phyloP scores from a whole-genome alignment of 1,140 invertebrate genomes.

The Aplysia californica region DNA sequence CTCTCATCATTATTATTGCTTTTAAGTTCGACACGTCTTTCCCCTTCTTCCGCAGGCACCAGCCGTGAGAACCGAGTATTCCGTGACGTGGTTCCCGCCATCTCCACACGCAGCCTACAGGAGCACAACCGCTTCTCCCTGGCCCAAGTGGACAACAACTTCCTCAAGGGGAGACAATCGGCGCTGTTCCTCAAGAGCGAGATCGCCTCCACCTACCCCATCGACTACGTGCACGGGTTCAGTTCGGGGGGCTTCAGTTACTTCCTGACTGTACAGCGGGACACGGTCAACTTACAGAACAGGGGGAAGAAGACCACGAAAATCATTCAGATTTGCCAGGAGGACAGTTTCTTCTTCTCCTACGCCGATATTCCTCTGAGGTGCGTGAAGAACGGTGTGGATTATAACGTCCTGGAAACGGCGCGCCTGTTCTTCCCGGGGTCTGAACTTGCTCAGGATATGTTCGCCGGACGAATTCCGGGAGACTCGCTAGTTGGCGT shows the following conservation, averaged over 20 bases:
- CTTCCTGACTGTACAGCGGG: constrained; percentile 93
- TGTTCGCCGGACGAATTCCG: constrained; percentile 71
- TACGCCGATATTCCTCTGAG: constrained; percentile 97
- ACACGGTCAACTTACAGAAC: constrained; percentile 76
- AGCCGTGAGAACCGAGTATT: constrained; percentile 24
- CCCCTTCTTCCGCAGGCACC: constrained; percentile 20
- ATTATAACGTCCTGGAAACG: constrained; percentile 92
- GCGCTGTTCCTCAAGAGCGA: constrained; percentile 45
- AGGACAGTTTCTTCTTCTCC: constrained; percentile 89
- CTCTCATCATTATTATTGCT: too few species aligned
- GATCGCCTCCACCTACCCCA: constrained; percentile 63
- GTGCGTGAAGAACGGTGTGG: constrained; percentile 78
- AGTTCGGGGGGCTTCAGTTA: constrained; percentile 95
- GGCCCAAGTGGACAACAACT: constrained; percentile 33
- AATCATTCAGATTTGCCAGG: constrained; percentile 92
- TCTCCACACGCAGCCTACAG: constrained; percentile 45
- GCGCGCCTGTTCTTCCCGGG: constrained; percentile 93
- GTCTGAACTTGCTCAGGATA: constrained; percentile 84
- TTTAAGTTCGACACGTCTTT: too few species aligned
- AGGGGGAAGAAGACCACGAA: constrained; percentile 87
- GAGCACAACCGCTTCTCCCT: constrained; percentile 38
- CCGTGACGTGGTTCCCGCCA: constrained; percentile 40
- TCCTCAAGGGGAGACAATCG: constrained; percentile 40
- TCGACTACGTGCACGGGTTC: constrained; percentile 96
- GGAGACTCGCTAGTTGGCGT: constrained; percentile 94